Base-by-base conservation (phyloP, 2,888 invertebrate genomes). In the Microdon myrmicae region DNA sequence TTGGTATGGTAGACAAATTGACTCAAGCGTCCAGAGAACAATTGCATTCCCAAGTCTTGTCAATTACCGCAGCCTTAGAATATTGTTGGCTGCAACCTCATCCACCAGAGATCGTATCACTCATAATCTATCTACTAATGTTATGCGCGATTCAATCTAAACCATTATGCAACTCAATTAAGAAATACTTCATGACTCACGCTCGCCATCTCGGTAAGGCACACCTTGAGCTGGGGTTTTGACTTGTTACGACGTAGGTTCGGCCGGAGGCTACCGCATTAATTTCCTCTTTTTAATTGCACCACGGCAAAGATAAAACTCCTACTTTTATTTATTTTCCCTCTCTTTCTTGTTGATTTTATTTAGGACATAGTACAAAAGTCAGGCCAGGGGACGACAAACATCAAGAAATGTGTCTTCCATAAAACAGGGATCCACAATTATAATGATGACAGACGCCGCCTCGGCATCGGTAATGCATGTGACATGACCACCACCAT, bases 381-480 rank as follows among this genome's bases (percentile, higher is more conserved):
- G 45, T 56, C 64, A 64, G 56, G 56, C 56, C n/a, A n/a, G 64
- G 64, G 56, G 64, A 37, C 51, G n/a, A n/a, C n/a, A n/a, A 38
- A 64, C 39, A 51, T 56, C 32, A 53, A 45, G 51, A 58, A 58
- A 51, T 23, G 26, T 49, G 28, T 45, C n/a, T 47, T 51, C 31
- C 10, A 43, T 44, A 45, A 39, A 41, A 44, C n/a, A 19, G 35
- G 35, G 39, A 19, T n/a, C n/a, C 14, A 37, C 9, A 34, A 16
- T 7, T 2, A 34, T 3, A 34, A 56, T 43, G 56, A 37, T 28
- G 34, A n/a, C 49, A 49, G 14, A 23, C 19, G 14, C 41, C 47
- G 41, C 58, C n/a, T 47, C 58, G 64, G 56, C 64, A 64, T 64
- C 64, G 58, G 58, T 64, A 58, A n/a, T n/a, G n/a, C n/a, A n/a